Evolutionary conservation across 2,888 invertebrate species (phyloP).

Genomic region (Thymelicus sylvestris): DNA sequence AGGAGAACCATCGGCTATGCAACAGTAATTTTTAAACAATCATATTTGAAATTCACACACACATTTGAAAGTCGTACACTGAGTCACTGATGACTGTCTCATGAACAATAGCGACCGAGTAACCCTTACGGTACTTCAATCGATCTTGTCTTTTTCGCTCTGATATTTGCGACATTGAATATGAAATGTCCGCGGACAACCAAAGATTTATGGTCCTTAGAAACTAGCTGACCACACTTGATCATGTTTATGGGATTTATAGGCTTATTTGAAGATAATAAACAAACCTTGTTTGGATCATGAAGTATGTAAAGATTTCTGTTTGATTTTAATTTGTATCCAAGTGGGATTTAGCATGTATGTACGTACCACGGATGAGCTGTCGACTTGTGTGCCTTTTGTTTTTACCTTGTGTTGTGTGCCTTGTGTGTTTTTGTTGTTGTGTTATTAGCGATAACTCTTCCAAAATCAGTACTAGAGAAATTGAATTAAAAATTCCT

Average conservation of each 20-base stretch:
- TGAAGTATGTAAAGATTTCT: too few species aligned
- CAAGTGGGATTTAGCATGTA: neutral
- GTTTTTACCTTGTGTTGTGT: too few species aligned
- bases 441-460: too few species aligned
- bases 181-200: constrained; percentile 33
- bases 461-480: too few species aligned
- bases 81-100: constrained; percentile 1
- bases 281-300: too few species aligned
- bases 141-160: constrained; percentile 12
- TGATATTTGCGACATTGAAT: constrained; percentile 32
- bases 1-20: too few species aligned
- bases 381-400: too few species aligned
- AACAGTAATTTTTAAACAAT: too few species aligned
- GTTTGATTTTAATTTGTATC: neutral
- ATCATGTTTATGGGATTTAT: constrained; percentile 18
- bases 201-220: constrained; percentile 25
- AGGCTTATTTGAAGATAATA: neutral
- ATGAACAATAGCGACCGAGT: neutral
- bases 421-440: too few species aligned
- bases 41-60: neutral
- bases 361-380: too few species aligned
- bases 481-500: too few species aligned
- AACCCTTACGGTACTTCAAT: constrained; percentile 29
- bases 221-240: constrained; percentile 16
- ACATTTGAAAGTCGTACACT: neutral